Evolutionary conservation across 2,888 invertebrate species (phyloP).

Genomic region (Plagodis pulveraria): DNA sequence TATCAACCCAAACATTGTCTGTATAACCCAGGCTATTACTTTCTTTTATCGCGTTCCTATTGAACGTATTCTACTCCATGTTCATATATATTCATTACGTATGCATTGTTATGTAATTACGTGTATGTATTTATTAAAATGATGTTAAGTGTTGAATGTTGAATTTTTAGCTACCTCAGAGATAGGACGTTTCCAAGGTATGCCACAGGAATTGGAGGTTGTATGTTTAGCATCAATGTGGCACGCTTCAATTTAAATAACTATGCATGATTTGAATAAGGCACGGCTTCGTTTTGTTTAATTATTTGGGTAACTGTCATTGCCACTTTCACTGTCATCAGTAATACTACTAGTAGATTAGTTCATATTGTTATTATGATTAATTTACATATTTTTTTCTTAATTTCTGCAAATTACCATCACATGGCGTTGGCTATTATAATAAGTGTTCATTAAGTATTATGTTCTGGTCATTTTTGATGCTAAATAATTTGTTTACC

Average conservation of each 20-base stretch:
- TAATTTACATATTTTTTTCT: too few relatives aligned
- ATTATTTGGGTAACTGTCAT: slow-evolving; percentile 2
- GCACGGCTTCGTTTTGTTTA: slow-evolving; percentile 70
- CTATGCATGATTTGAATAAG: slow-evolving; percentile 71
- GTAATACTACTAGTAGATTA: background rate
- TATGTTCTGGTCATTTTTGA: too few relatives aligned
- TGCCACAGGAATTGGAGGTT: slow-evolving; percentile 69
- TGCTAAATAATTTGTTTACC: too few relatives aligned
- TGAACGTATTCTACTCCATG: slow-evolving; percentile 37
- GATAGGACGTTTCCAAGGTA: slow-evolving; percentile 97
- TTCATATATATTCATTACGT: slow-evolving; percentile 36
- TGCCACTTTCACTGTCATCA: background rate
- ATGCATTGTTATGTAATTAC: slow-evolving; percentile 38
- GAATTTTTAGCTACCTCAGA: slow-evolving; percentile 92
- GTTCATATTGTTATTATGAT: too few relatives aligned
- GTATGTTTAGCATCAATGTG: slow-evolving; percentile 74
- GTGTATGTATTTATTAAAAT: slow-evolving; percentile 38
- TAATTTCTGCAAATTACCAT: too few relatives aligned
- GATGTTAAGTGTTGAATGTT: slow-evolving; percentile 51
- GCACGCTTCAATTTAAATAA: slow-evolving; percentile 66
- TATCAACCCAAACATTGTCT: slow-evolving; percentile 28
- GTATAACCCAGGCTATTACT: slow-evolving; percentile 25
- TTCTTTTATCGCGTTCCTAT: slow-evolving; percentile 44
- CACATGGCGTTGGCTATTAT: too few relatives aligned
- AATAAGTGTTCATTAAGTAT: too few relatives aligned